Conservation (phyloP, 2,113 vertebrate species). For the Deroptyus accipitrinus region DNA sequence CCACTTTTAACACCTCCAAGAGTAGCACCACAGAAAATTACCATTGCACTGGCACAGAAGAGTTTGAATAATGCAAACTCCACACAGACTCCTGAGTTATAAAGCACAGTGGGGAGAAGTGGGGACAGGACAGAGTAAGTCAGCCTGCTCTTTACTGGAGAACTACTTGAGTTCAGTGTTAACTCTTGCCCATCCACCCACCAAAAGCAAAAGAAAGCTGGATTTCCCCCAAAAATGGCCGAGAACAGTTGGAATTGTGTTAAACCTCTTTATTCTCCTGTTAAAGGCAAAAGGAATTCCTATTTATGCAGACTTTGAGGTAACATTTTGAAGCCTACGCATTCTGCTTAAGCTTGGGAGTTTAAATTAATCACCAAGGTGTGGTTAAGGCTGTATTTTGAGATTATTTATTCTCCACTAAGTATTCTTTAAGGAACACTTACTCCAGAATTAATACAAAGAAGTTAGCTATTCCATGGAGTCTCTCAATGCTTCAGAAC, state of each 20-base stretch:
- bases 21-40: neutral
- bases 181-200: neutral
- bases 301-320: neutral
- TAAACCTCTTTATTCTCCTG: neutral
- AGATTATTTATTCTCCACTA: neutral
- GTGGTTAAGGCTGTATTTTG: neutral
- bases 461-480: neutral
- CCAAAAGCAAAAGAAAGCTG: neutral
- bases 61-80: rapidly evolving
- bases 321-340: neutral
- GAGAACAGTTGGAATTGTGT: neutral
- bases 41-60: no score
- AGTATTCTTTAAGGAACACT: neutral
- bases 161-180: neutral
- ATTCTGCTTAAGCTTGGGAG: neutral
- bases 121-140: neutral
- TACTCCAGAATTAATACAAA: neutral
- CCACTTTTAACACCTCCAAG: neutral
- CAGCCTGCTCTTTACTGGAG: neutral
- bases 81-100: neutral
- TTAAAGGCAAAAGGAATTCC: neutral
- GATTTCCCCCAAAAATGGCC: neutral
- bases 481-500: neutral
- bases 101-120: neutral
- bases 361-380: neutral